Percentiles rank a stretch among this genome's conserved stretches.
Conservation (phyloP, 23 tunicate species). For the Clavelina lepadiformis region DNA sequence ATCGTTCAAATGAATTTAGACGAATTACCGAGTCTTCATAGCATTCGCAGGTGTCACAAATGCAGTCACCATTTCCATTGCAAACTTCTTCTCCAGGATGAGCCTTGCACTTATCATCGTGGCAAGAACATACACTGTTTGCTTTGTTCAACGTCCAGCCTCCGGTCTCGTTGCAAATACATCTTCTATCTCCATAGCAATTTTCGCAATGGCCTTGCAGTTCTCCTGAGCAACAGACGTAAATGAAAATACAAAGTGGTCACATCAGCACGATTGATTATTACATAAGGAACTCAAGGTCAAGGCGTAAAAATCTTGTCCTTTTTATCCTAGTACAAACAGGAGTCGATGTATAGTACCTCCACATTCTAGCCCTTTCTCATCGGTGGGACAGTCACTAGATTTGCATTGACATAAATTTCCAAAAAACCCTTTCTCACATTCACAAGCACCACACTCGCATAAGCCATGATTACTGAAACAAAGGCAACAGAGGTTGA, state of each 20-base stretch:
- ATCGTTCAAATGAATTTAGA: not conserved
- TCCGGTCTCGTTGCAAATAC: constrained; percentile 28
- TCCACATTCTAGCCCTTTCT: constrained; percentile 32
- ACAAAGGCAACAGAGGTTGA: too few species aligned
- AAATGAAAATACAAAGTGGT: too few species aligned
- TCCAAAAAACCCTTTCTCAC: constrained; percentile 14
- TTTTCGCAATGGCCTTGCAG: constrained; percentile 38
- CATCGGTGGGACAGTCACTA: constrained; percentile 29
- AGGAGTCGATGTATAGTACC: too few species aligned
- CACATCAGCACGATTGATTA: too few species aligned
- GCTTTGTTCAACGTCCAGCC: constrained; percentile 10
- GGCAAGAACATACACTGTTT: constrained; percentile 24
- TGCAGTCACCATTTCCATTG: constrained; percentile 40
- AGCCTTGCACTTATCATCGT: constrained; percentile 13
- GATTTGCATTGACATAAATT: constrained; percentile 35
- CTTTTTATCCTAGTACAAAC: too few species aligned
- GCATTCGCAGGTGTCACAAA: constrained; percentile 46
- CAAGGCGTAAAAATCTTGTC: too few species aligned
- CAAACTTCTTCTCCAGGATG: constrained; percentile 5
- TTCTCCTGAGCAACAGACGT: constrained; percentile 13
- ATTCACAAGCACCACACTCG: constrained; percentile 51
- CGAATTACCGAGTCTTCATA: constrained; percentile 5
- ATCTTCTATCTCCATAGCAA: constrained; percentile 16
- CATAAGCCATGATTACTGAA: constrained; percentile 43
- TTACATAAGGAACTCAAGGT: too few species aligned